These are phyloP conservation scores for Cygnus buccinator DNA, from an alignment of 2,113 vertebrate genomes.

Conservation along the genomic window DNA sequence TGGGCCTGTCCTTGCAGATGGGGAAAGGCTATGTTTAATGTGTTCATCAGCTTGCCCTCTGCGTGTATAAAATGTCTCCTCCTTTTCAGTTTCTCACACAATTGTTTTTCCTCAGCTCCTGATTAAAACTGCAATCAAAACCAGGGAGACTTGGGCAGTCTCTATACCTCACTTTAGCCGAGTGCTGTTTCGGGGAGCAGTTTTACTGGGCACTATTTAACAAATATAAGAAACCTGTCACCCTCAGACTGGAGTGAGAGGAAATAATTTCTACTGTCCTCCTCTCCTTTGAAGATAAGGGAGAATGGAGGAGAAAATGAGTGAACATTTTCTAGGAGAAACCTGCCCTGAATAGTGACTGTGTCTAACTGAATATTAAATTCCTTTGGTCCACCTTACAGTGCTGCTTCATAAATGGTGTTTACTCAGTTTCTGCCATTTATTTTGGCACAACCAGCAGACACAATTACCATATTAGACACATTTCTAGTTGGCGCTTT, in stretches of 20 bases:
- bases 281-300: not conserved
- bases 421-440: not conserved
- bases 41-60: not conserved
- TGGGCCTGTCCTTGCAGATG: slow-evolving; percentile 29
- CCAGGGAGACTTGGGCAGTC: not conserved
- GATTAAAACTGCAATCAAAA: slow-evolving; percentile 44
- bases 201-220: not conserved
- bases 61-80: not conserved
- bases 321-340: not conserved
- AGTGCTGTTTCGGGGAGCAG: slow-evolving; percentile 11
- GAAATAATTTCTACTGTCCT: slow-evolving; percentile 4
- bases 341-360: not conserved
- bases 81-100: not conserved
- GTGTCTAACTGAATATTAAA: not conserved
- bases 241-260: not conserved
- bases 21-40: not conserved
- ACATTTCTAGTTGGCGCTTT: not conserved
- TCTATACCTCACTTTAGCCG: not conserved
- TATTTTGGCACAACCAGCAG: slow-evolving; percentile 1
- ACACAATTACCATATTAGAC: not conserved
- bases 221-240: not conserved
- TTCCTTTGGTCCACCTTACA: not conserved
- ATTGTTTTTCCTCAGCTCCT: slow-evolving; percentile 29
- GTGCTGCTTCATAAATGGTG: not conserved
- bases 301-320: not conserved